Conservation (phyloP, 1,140 invertebrate genomes). For the Drosophila willistoni region DNA sequence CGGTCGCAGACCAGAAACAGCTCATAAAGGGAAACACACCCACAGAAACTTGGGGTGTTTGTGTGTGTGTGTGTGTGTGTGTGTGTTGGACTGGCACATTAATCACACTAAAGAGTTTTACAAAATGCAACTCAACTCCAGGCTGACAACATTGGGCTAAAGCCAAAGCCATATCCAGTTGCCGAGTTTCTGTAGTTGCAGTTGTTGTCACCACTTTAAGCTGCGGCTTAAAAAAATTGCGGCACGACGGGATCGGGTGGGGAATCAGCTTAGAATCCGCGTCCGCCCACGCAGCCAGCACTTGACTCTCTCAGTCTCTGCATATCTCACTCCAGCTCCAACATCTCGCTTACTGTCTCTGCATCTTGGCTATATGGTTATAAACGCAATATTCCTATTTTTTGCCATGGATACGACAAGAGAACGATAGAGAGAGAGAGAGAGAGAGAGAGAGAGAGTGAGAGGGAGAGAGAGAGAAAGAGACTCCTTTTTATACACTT, state of each 20-base stretch:
- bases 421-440: neutral
- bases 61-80: slow-evolving; percentile 35
- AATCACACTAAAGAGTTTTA: slow-evolving; percentile 80
- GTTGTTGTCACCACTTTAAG: slow-evolving; percentile 76
- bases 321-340: too few species aligned
- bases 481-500: slow-evolving; percentile 51
- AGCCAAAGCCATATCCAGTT: slow-evolving; percentile 40
- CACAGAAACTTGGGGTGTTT: slow-evolving; percentile 18
- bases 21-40: slow-evolving; percentile 71
- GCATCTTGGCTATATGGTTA: slow-evolving; percentile 13
- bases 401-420: slow-evolving; percentile 27
- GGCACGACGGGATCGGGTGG: slow-evolving; percentile 24
- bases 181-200: slow-evolving; percentile 5
- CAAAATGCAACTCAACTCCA: slow-evolving; percentile 71
- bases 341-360: neutral
- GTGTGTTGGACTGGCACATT: slow-evolving; percentile 63
- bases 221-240: slow-evolving; percentile 67
- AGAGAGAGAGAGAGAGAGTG: neutral
- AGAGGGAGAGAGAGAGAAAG: neutral
- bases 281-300: slow-evolving; percentile 56
- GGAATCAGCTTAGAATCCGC: slow-evolving; percentile 62
- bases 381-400: slow-evolving; percentile 57
- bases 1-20: slow-evolving; percentile 66
- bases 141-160: slow-evolving; percentile 7
- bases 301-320: slow-evolving; percentile 46